Percentiles rank a stretch among this genome's conserved stretches.
Conservation (phyloP, 1,140 invertebrate species). For the Scylla paramamosain region DNA sequence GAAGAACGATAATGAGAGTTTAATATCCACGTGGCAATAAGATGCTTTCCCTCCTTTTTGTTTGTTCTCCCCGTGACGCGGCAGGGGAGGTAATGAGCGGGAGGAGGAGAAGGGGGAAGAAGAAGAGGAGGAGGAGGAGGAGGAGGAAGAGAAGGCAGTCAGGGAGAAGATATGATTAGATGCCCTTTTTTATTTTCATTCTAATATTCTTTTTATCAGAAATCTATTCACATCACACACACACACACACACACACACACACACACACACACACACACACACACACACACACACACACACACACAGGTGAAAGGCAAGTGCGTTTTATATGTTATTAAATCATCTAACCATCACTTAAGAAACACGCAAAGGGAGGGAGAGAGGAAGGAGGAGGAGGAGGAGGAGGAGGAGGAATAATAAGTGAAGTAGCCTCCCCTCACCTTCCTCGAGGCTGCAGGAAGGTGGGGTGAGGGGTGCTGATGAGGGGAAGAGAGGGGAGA, state of each 20-base stretch:
- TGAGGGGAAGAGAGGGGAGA: not conserved
- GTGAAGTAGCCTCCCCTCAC: not conserved
- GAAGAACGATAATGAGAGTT: no score
- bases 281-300: slow-evolving; percentile 18
- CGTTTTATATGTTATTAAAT: not conserved
- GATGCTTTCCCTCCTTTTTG: not conserved
- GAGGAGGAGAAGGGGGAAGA: no score
- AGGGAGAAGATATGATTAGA: not conserved
- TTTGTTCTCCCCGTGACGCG: not conserved
- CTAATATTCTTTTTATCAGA: not conserved
- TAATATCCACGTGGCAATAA: no score
- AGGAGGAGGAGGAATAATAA: slow-evolving; percentile 8
- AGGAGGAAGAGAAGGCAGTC: not conserved
- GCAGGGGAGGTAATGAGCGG: no score
- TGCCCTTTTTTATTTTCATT: not conserved
- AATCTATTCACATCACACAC: no score
- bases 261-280: slow-evolving; percentile 18
- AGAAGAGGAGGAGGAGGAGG: no score
- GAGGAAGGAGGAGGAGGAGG: not conserved
- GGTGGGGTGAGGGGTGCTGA: not conserved
- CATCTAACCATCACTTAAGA: slow-evolving; percentile 6
- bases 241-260: slow-evolving; percentile 14
- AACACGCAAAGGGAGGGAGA: not conserved
- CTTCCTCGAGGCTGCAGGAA: not conserved
- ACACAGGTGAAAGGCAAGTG: not conserved